Percentiles rank a stretch among this genome's conserved stretches.
These are phyloP conservation scores for Hypomecis punctinalis DNA, from an alignment of 2,888 invertebrate genomes.

Conservation along the genomic window DNA sequence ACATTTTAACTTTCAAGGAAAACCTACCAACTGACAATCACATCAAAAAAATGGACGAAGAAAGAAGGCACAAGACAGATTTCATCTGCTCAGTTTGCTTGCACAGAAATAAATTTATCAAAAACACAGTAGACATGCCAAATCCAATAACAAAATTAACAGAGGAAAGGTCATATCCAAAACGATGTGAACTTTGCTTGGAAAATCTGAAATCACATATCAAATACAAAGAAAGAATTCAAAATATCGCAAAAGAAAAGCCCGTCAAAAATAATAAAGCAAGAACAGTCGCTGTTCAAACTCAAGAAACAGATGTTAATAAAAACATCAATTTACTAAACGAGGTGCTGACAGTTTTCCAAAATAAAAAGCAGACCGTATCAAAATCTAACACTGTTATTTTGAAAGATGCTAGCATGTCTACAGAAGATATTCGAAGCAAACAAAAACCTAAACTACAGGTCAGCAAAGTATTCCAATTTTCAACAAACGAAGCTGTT, in stretches of 20 bases:
- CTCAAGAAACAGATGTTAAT: constrained; percentile 53
- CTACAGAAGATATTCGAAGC: constrained; percentile 51
- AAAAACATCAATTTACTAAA: constrained; percentile 67
- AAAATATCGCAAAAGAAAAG: constrained; percentile 31
- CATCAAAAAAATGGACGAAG: constrained; percentile 43
- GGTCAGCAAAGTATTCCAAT: constrained; percentile 59
- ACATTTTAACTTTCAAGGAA: constrained; percentile 64
- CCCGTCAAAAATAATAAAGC: constrained; percentile 44
- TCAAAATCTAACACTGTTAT: constrained; percentile 50
- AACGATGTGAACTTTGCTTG: constrained; percentile 29
- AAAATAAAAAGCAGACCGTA: constrained; percentile 61
- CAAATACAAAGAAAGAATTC: constrained; percentile 27
- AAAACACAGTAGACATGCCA: constrained; percentile 42
- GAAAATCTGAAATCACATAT: constrained; percentile 17
- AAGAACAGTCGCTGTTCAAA: constrained; percentile 54
- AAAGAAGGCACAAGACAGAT: constrained; percentile 21
- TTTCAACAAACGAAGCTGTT: constrained; percentile 56
- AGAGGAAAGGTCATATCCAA: constrained; percentile 50
- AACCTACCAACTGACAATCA: constrained; percentile 18
- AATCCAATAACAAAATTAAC: constrained; percentile 53
- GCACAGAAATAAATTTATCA: constrained; percentile 49
- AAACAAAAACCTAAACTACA: constrained; percentile 45
- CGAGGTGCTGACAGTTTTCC: constrained; percentile 73
- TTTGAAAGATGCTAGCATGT: constrained; percentile 63
- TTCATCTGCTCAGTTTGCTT: constrained; percentile 70